Evolutionary conservation across 1,140 invertebrate genomes (phyloP), one percentile per base, ranked within the genome.

Genomic region (Drosophila orena): DNA sequence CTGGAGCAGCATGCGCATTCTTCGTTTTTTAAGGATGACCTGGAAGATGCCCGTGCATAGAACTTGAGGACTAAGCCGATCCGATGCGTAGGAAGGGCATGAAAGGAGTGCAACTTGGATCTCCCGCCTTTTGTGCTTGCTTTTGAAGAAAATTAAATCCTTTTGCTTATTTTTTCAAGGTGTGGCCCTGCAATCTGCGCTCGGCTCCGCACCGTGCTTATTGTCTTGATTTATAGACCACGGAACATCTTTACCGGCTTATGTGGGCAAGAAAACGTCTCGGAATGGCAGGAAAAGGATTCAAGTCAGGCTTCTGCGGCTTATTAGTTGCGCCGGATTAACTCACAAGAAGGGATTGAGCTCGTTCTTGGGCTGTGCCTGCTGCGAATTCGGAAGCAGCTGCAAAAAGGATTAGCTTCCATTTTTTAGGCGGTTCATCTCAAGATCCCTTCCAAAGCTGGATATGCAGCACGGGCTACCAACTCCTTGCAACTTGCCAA

Each of bases 161-260:
- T 89, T 88, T 88, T 89, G 84, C 73, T 89, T 88, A 88, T 88
- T 88, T 88, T 88, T 90, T 90, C 84, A 88, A 88, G 84, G 84
- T 88, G 84, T 84, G 84, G 84, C 84, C 58, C 73, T 65, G 65
- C 79, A 77, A 86, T 85, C 72, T 72, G 61, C 50, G 53, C 71
- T 62, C 58, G 62, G 66, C 77, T 54, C 44, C 17, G 30, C 15
- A 15, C 43, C 38, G 37, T 60, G 22, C 60, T 61, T 70, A 89
- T 88, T 89, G 79, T 83, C 66, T 35, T 78, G 83, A 69, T 62
- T 85, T 79, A 80, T 84, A 50, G 77, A 76, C 53, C 61, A 42
- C 42, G 52, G 53, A 75, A 55, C 54, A 59, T 85, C 77, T 88
- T 81, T 57, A 55, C 54, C 62, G 61, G 81, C 57, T 77, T 72